phyloP scores from a whole-genome alignment of 2,113 vertebrate species.

The Beaufortia kweichowensis region DNA sequence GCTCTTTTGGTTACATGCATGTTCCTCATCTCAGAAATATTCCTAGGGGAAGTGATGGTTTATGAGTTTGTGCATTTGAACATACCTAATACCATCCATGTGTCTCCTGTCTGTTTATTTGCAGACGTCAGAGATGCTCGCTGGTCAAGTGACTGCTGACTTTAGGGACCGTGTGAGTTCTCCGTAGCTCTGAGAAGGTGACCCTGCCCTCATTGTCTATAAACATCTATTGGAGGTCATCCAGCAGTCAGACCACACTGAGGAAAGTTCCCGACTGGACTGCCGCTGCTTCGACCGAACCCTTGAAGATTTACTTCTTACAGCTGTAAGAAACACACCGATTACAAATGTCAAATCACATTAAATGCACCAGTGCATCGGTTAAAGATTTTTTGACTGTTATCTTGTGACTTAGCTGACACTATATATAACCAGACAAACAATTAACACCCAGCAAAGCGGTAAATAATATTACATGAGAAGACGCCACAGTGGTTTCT shows the following conservation, averaged over 20 bases:
- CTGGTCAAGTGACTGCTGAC: slow-evolving; percentile 44
- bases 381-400: background rate
- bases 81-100: background rate
- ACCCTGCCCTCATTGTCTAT: slow-evolving; percentile 50
- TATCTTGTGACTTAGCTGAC: slow-evolving; percentile 16
- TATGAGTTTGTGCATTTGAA: background rate
- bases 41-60: background rate
- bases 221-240: slow-evolving; percentile 47
- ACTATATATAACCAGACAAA: slow-evolving; percentile 25
- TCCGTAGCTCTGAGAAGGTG: slow-evolving; percentile 37
- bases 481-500: too few relatives aligned
- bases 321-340: slow-evolving; percentile 12
- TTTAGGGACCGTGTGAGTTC: slow-evolving; percentile 40
- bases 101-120: slow-evolving; percentile 42
- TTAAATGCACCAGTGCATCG: background rate
- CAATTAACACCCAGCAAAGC: background rate
- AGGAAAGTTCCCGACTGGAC: background rate
- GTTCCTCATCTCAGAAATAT: slow-evolving; percentile 7
- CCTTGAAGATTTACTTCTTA: slow-evolving; percentile 18
- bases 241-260: slow-evolving; percentile 42
- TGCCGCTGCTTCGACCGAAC: background rate
- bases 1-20: background rate
- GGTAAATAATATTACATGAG: background rate
- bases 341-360: background rate
- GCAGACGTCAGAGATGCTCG: slow-evolving; percentile 22